Evolutionary conservation across 2,888 invertebrate genomes (phyloP).

Genomic region (Orthosia incerta): DNA sequence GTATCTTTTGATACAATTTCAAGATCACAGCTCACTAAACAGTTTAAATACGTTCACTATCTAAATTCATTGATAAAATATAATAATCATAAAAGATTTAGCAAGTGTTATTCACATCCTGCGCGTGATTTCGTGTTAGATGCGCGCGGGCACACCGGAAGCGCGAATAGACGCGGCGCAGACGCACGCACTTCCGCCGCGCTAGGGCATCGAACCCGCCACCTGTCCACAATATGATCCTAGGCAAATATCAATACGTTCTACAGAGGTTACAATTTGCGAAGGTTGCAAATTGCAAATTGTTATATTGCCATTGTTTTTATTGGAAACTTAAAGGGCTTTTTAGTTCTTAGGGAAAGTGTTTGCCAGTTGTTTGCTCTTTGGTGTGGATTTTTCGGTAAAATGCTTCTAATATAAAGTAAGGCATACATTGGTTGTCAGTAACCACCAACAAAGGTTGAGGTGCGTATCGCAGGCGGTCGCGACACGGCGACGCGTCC

Average conservation of each 20-base stretch:
- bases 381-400: neutral
- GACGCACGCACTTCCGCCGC: constrained; percentile 89
- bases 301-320: constrained; percentile 5
- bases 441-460: constrained; percentile 75
- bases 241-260: constrained; percentile 66
- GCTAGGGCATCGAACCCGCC: constrained; percentile 85
- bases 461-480: constrained; percentile 72
- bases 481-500: constrained; percentile 74
- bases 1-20: constrained; percentile 4
- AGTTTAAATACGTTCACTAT: constrained; percentile 11
- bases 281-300: no score
- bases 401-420: neutral
- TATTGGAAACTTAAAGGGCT: neutral
- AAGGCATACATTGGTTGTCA: constrained; percentile 36
- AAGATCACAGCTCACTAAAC: constrained; percentile 4
- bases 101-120: constrained; percentile 68
- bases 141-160: constrained; percentile 84
- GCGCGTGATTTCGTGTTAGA: constrained; percentile 76
- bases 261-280: constrained; percentile 26
- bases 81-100: constrained; percentile 65
- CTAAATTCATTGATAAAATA: constrained; percentile 51
- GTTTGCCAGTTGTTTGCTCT: neutral
- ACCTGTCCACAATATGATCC: constrained; percentile 79
- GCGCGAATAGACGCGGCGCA: constrained; percentile 89
- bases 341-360: neutral